These are phyloP conservation scores for Loripinus fragilis DNA, from an alignment of 2,888 invertebrate genomes.

Conservation along the genomic window DNA sequence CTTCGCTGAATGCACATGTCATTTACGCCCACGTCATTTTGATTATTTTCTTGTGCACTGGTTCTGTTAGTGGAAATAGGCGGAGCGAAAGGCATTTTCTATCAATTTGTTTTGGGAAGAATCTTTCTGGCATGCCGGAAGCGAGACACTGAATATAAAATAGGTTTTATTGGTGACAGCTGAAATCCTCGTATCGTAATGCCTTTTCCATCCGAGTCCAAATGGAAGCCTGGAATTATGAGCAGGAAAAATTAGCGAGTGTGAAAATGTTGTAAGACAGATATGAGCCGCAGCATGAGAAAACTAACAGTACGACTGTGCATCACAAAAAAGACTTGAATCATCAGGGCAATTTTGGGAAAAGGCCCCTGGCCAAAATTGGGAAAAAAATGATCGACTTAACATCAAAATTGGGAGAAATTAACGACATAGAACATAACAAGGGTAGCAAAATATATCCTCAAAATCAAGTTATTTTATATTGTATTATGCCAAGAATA, in stretches of 20 bases:
- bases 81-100: conserved; percentile 5
- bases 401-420: too few relatives aligned
- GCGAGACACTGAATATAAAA: conserved; percentile 17
- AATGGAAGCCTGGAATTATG: not conserved
- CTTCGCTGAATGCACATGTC: not conserved
- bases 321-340: too few relatives aligned
- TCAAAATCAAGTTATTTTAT: too few relatives aligned
- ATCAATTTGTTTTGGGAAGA: conserved; percentile 14
- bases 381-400: too few relatives aligned
- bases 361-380: too few relatives aligned
- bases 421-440: too few relatives aligned
- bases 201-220: conserved; percentile 1
- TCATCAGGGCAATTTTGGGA: too few relatives aligned
- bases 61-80: conserved; percentile 8
- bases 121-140: conserved; percentile 11
- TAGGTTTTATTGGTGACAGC: conserved; percentile 19
- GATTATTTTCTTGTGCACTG: too few relatives aligned
- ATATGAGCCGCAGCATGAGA: not conserved
- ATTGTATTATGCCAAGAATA: too few relatives aligned
- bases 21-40: too few relatives aligned
- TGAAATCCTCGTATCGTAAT: not conserved
- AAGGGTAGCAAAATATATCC: too few relatives aligned
- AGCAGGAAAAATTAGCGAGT: not conserved
- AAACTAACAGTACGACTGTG: too few relatives aligned
- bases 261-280: not conserved